Percentiles rank a stretch among this genome's conserved stretches.
Conservation (phyloP, 1,140 invertebrate genomes). For the Pseudachorutes palmiensis region DNA sequence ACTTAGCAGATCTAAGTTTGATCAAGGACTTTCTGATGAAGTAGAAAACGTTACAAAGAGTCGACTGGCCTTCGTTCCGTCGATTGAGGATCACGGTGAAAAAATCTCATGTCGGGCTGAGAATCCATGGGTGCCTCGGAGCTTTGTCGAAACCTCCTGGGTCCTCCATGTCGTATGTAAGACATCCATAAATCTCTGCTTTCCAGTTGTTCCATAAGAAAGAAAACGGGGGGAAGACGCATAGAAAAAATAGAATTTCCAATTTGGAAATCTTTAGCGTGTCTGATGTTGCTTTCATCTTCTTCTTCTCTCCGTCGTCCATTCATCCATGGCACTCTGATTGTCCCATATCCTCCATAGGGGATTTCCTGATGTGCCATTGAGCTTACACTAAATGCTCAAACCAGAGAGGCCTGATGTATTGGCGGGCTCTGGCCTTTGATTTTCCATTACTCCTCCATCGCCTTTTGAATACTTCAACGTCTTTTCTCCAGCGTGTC, state of each 20-base stretch:
- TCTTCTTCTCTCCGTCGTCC: too few species aligned
- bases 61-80: constrained; percentile 35
- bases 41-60: constrained; percentile 35
- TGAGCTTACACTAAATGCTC: neutral
- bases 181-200: constrained; percentile 38
- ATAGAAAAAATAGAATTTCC: constrained; percentile 3
- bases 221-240: neutral
- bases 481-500: neutral
- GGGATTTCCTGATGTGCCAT: neutral
- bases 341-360: neutral
- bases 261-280: constrained; percentile 3
- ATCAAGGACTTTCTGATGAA: constrained; percentile 30
- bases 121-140: constrained; percentile 72
- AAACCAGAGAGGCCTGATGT: neutral
- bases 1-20: constrained; percentile 9
- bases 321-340: too few species aligned
- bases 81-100: constrained; percentile 38
- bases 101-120: constrained; percentile 51
- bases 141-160: constrained; percentile 65
- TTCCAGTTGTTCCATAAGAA: neutral
- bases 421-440: neutral
- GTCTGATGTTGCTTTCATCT: too few species aligned
- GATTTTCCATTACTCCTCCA: neutral
- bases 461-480: neutral
- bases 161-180: constrained; percentile 54